Conservation (phyloP, 2,888 invertebrate species). For the Seladonia tumulorum region DNA sequence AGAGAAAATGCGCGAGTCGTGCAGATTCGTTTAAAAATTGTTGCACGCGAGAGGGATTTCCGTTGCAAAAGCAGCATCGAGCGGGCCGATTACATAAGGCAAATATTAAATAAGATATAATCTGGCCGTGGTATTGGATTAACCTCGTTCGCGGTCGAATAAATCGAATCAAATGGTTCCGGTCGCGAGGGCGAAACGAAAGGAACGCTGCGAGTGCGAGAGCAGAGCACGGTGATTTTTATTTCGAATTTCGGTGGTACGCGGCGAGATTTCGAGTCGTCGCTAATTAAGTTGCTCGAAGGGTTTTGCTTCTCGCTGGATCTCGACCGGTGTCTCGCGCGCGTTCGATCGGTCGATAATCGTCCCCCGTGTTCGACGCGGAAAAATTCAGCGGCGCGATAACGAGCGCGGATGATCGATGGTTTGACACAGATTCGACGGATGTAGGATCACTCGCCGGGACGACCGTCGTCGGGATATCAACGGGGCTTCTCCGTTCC, state of each 20-base stretch:
- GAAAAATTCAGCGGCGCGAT: constrained; percentile 22
- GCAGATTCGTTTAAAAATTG: neutral
- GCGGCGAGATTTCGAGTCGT: neutral
- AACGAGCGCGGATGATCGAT: constrained; percentile 12
- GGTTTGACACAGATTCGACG: constrained; percentile 52
- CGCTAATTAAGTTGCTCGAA: constrained; percentile 19
- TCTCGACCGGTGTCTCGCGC: neutral
- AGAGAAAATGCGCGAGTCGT: neutral
- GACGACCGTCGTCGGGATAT: neutral
- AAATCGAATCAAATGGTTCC: constrained; percentile 19
- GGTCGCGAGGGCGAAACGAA: neutral
- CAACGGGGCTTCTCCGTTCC: constrained; percentile 11
- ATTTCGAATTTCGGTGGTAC: neutral
- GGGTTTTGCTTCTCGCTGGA: neutral
- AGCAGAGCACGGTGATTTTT: neutral
- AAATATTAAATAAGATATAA: constrained; percentile 29
- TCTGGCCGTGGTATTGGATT: constrained; percentile 12
- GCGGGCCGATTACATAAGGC: neutral
- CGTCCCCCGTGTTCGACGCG: neutral
- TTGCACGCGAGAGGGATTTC: neutral
- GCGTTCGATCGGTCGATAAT: constrained; percentile 15
- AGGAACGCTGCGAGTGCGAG: neutral
- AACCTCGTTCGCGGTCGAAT: constrained; percentile 19
- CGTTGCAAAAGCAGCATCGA: neutral
- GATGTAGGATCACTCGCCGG: constrained; percentile 23